A percentile compares a stretch with the other conserved stretches of the same genome.
Evolutionary conservation across 2,888 invertebrate genomes (phyloP).

Genomic region (Pocota personata): DNA sequence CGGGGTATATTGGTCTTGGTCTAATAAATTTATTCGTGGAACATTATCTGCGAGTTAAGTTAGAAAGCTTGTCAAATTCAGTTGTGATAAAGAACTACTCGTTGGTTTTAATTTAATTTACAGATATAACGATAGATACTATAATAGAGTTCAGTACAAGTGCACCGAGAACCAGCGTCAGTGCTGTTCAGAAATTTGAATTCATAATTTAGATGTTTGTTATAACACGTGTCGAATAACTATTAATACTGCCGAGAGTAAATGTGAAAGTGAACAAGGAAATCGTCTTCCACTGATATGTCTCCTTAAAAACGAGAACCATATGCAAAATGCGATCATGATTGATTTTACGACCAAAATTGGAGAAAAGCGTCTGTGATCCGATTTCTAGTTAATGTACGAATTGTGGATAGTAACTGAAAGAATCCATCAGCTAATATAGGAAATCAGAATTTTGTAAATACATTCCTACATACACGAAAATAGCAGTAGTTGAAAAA

Average conservation of each 20-base stretch:
- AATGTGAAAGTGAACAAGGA: conserved; percentile 25
- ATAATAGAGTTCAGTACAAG: neutral
- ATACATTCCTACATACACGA: no score
- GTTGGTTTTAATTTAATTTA: neutral
- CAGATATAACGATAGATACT: neutral
- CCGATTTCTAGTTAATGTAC: no score
- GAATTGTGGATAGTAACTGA: no score
- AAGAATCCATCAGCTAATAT: no score
- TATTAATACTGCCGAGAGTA: conserved; percentile 1
- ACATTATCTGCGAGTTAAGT: neutral
- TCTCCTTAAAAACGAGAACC: no score
- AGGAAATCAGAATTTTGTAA: no score
- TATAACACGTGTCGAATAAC: conserved; percentile 3
- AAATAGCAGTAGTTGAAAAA: no score
- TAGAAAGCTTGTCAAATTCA: neutral
- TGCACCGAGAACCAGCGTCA: neutral
- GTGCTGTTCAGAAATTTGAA: neutral
- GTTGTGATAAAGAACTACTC: neutral
- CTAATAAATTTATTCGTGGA: neutral
- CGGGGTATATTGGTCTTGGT: neutral
- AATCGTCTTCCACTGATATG: neutral
- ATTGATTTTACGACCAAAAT: no score
- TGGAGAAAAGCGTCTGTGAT: no score
- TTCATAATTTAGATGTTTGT: neutral
- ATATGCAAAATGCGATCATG: no score